Percentiles rank a stretch among this genome's conserved stretches.
These are phyloP conservation scores for Seladonia tumulorum DNA, from an alignment of 2,888 invertebrate genomes.

Conservation along the genomic window DNA sequence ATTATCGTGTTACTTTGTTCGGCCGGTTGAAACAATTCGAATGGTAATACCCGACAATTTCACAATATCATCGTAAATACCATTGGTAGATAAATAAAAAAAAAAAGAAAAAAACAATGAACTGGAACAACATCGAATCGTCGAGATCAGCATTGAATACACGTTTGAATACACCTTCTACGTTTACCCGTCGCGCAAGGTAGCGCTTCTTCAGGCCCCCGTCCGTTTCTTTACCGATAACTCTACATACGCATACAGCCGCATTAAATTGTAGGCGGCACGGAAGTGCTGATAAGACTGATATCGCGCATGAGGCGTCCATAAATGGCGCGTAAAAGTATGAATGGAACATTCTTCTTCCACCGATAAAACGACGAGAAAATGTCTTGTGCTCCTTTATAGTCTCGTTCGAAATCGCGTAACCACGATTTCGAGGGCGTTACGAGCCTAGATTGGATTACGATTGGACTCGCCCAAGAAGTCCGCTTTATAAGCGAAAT, in stretches of 20 bases:
- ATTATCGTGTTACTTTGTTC: not conserved
- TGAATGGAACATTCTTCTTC: slow-evolving; percentile 73
- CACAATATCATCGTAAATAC: slow-evolving; percentile 8
- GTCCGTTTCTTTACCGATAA: slow-evolving; percentile 58
- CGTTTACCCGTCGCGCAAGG: slow-evolving; percentile 60
- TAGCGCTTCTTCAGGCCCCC: slow-evolving; percentile 65
- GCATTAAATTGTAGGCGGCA: slow-evolving; percentile 69
- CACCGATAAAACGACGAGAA: slow-evolving; percentile 60
- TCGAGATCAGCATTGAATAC: slow-evolving; percentile 41
- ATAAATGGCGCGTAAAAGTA: slow-evolving; percentile 70
- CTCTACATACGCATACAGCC: slow-evolving; percentile 46
- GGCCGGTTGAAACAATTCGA: not conserved
- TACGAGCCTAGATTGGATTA: not conserved
- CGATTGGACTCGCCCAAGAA: slow-evolving; percentile 1
- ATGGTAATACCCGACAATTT: slow-evolving; percentile 1
- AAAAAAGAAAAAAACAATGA: slow-evolving; percentile 20
- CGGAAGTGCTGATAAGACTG: slow-evolving; percentile 71
- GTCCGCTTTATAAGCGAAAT: slow-evolving; percentile 21
- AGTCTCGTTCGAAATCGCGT: slow-evolving; percentile 22
- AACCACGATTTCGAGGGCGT: slow-evolving; percentile 16
- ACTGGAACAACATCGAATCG: slow-evolving; percentile 32
- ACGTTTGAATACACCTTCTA: slow-evolving; percentile 47
- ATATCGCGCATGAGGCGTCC: slow-evolving; percentile 66
- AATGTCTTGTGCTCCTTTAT: slow-evolving; percentile 40
- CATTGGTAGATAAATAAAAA: not conserved